A percentile compares a stretch with the other conserved stretches of the same genome.
These are phyloP conservation scores for Cyclopterus lumpus DNA, from an alignment of 2,797 vertebrate genomes.

Conservation along the genomic window DNA sequence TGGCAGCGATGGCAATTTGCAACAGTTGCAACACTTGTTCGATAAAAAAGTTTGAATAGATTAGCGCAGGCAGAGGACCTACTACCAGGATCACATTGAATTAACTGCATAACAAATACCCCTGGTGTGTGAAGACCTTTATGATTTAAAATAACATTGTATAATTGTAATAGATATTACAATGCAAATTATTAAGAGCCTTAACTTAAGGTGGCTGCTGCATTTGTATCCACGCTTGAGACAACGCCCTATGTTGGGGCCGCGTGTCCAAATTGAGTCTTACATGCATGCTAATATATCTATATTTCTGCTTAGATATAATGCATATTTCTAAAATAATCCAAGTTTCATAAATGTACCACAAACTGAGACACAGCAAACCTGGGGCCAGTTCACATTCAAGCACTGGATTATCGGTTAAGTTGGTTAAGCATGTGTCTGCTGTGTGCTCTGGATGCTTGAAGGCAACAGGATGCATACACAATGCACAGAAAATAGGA, in stretches of 20 bases:
- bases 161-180: background rate
- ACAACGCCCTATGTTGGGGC: background rate
- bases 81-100: background rate
- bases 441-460: background rate
- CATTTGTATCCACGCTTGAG: background rate
- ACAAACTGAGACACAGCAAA: background rate
- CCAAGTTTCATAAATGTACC: background rate
- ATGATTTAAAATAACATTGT: background rate
- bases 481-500: background rate
- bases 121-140: background rate
- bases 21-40: background rate
- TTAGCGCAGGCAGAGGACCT: background rate
- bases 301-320: background rate
- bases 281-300: background rate
- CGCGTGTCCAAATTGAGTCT: background rate
- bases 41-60: background rate
- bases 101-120: background rate
- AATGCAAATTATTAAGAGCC: background rate
- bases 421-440: background rate
- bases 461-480: background rate
- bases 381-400: background rate
- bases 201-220: no score
- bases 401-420: background rate
- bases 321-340: background rate
- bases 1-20: background rate